A percentile compares a stretch with the other conserved stretches of the same genome.
Conservation (phyloP, 2,113 vertebrate species). For the Drymodes brunneopygia region DNA sequence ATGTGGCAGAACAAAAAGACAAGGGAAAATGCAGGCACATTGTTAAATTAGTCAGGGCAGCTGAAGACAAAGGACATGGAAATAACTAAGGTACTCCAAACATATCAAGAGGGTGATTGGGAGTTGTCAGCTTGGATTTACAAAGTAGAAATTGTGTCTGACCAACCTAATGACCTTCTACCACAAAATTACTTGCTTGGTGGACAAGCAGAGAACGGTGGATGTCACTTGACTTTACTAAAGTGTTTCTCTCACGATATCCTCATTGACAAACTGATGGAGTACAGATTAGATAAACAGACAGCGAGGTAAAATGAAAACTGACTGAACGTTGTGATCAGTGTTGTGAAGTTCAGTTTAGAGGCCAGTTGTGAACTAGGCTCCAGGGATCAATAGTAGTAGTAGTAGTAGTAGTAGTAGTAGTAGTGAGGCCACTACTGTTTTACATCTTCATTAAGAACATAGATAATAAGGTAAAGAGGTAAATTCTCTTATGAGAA, state of each 20-base stretch:
- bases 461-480: not conserved
- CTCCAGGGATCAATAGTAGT: too few relatives aligned
- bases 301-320: not conserved
- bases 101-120: not conserved
- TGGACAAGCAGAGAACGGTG: not conserved
- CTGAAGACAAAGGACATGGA: not conserved
- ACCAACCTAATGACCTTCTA: not conserved
- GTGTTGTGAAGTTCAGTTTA: not conserved
- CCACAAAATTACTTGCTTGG: not conserved
- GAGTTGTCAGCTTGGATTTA: not conserved
- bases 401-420: too few relatives aligned
- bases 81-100: not conserved
- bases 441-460: not conserved
- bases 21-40: rapidly evolving
- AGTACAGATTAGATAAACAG: not conserved
- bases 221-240: not conserved
- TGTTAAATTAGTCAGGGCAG: not conserved
- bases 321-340: not conserved
- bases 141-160: not conserved
- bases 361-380: not conserved
- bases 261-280: not conserved
- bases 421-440: too few relatives aligned
- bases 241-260: not conserved
- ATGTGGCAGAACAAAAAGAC: not conserved
- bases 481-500: rapidly evolving